Base-by-base conservation (phyloP, 2,797 vertebrate species). In the Poecilia gillii region DNA sequence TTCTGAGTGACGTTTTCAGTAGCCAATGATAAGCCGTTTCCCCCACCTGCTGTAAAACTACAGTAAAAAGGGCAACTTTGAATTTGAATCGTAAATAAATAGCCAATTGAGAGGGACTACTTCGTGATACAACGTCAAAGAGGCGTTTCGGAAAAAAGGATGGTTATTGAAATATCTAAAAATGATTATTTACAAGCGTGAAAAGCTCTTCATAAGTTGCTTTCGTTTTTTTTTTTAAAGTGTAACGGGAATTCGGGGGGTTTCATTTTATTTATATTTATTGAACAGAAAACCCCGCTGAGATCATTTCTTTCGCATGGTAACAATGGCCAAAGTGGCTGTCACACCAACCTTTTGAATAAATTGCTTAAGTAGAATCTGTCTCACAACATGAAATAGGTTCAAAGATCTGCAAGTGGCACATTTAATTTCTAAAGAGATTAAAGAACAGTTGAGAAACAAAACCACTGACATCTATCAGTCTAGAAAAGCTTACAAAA, bases 71-170 rank as follows among this genome's bases (percentile, higher is more conserved):
- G 33, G 36, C 7, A 55, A 90, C 92, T 68, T 93, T 90, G 86
- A 93, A 94, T 94, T 94, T 91, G 87, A 92, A 94, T 78, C 28
- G 79, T 87, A 82, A 89, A 92, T 84, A 90, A 88, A 45, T 51
- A 78, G 70, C 87, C 89, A 90, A 87, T 88, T 91, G 87, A 87
- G 72, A 84, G 79, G 70, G n/a, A 28, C 78, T 14, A 0, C 53
- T 76, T 36, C 64, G 59, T 7, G 2, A 36, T 23, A 20, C 28
- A 16, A 31, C 5, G 4, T 14, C 12, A 59, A 59, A 5, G 12
- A 59, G 13, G 25, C 53, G 53, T 55, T 55, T 55, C 3, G 25
- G 23, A 12, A 14, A 47, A 70, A 39, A 77, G 41, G 23, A 70
- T 68, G 72, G 2, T 28, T 80, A 70, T 64, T 53, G 8, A 3